Evolutionary conservation across 2,113 vertebrate genomes (phyloP).

Genomic region (Galeopterus variegatus): DNA sequence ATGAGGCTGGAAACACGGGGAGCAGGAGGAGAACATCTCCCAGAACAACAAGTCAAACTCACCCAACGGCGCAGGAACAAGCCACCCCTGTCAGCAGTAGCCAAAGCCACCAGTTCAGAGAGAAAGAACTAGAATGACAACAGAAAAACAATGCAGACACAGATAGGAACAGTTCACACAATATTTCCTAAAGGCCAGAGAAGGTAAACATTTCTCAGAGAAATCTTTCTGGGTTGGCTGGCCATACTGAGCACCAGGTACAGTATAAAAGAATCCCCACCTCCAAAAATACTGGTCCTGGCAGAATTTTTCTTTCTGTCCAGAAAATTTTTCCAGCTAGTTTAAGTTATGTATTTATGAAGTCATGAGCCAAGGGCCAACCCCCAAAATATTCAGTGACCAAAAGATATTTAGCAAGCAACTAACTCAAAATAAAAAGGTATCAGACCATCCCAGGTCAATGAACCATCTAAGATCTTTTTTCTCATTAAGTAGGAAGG

Average conservation of each 20-base stretch:
- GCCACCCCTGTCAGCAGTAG: slow-evolving; percentile 92
- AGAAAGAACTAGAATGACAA: slow-evolving; percentile 89
- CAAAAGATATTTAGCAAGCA: neutral
- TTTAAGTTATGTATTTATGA: neutral
- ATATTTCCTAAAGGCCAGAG: neutral
- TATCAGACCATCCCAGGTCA: neutral
- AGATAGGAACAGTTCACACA: neutral
- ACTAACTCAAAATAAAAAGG: neutral
- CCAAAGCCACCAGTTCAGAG: slow-evolving; percentile 92
- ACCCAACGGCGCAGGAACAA: slow-evolving; percentile 95
- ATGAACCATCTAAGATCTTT: neutral
- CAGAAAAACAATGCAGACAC: neutral
- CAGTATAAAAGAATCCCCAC: neutral
- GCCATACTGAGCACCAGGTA: fast-evolving
- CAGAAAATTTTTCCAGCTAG: neutral
- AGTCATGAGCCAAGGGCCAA: neutral
- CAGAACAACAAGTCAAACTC: slow-evolving; percentile 73
- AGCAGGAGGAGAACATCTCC: fast-evolving
- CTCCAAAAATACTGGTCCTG: fast-evolving
- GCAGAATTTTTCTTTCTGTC: neutral
- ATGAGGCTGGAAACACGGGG: neutral
- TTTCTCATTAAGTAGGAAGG: fast-evolving
- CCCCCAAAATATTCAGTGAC: neutral
- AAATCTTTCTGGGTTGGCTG: neutral
- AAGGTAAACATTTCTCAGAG: fast-evolving